Conservation (phyloP, 2,888 invertebrate species). For the Pyrochroa serraticornis region DNA sequence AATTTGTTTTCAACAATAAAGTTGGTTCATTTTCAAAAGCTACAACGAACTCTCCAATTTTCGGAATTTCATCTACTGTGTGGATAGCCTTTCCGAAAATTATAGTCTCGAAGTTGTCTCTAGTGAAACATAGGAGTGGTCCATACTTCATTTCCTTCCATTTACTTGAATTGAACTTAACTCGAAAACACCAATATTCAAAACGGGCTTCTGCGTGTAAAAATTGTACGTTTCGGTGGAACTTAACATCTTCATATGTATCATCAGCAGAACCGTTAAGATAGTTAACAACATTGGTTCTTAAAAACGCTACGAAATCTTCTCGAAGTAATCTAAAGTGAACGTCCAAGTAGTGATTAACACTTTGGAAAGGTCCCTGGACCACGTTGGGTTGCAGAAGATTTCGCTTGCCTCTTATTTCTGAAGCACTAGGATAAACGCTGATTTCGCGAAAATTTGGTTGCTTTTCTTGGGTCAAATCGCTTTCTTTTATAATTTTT, state of each 20-base stretch:
- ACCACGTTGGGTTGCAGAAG: slow-evolving; percentile 66
- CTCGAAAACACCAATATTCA: slow-evolving; percentile 32
- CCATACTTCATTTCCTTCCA: slow-evolving; percentile 67
- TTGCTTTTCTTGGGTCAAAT: slow-evolving; percentile 54
- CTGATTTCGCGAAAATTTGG: slow-evolving; percentile 63
- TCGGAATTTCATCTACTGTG: slow-evolving; percentile 60
- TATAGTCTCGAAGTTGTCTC: slow-evolving; percentile 70
- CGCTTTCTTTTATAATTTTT: slow-evolving; percentile 18
- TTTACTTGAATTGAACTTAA: slow-evolving; percentile 36
- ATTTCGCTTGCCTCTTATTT: slow-evolving; percentile 50
- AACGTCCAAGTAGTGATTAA: slow-evolving; percentile 78
- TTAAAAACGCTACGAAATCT: slow-evolving; percentile 77
- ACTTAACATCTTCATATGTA: slow-evolving; percentile 33
- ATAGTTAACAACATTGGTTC: slow-evolving; percentile 64
- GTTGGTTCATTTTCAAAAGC: slow-evolving; percentile 61
- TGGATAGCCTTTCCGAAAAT: slow-evolving; percentile 73
- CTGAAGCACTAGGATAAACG: slow-evolving; percentile 62
- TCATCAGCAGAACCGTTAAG: too few species aligned
- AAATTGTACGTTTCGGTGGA: slow-evolving; percentile 34
- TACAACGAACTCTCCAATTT: slow-evolving; percentile 62
- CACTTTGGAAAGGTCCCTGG: slow-evolving; percentile 66
- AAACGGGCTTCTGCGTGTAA: slow-evolving; percentile 30
- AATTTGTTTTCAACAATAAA: slow-evolving; percentile 57
- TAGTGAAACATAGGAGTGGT: slow-evolving; percentile 74
- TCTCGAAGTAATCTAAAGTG: slow-evolving; percentile 80